Evolutionary conservation across 2,888 invertebrate genomes (phyloP), one percentile per base, ranked within the genome.

Genomic region (Mystacides longicornis): DNA sequence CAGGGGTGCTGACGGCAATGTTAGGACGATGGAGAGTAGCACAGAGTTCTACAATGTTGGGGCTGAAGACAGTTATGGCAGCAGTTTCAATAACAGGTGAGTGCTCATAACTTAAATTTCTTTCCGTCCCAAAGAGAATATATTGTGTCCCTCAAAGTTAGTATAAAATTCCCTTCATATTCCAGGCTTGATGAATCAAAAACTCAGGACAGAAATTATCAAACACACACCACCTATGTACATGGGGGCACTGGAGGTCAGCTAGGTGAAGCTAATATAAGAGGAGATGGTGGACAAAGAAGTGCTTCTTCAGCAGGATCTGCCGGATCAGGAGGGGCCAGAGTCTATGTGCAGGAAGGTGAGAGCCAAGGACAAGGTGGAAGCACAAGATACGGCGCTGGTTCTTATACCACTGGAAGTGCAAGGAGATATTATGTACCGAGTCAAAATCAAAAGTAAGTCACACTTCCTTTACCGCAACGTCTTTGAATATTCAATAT

Each of bases 21-120:
- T 76, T 0, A 69, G 75, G 63, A 69, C 66, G 0, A 64, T 72
- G 2, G 80, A 81, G 63, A 71, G 70, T 1, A 79, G 79, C 60
- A 79, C 80, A 0, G 79, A 80, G 57, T 77, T 73, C 59, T 71
- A 69, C 31, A 68, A 67, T 9, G 64, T 75, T 55, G 76, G 74
- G 19, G 74, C 70, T 22, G 75, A 75, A 62, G 77, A 75, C 2
- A 74, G 75, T 66, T 67, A 68, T 62, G 75, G 74, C 42, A 74
- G 75, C 63, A 73, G 74, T 20, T 76, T 73, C 57, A 71, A 57
- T 50, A 63, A 73, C 63, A 66, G 65, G 77, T 77, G 67, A 71
- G n/a, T n/a, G n/a, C n/a, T n/a, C n/a, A n/a, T n/a, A n/a, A n/a
- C n/a, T n/a, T n/a, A n/a, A n/a, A n/a, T n/a, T n/a, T n/a, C n/a